Evolutionary conservation across 2,113 vertebrate genomes (phyloP).

Genomic region (Ageneiosus marmoratus): DNA sequence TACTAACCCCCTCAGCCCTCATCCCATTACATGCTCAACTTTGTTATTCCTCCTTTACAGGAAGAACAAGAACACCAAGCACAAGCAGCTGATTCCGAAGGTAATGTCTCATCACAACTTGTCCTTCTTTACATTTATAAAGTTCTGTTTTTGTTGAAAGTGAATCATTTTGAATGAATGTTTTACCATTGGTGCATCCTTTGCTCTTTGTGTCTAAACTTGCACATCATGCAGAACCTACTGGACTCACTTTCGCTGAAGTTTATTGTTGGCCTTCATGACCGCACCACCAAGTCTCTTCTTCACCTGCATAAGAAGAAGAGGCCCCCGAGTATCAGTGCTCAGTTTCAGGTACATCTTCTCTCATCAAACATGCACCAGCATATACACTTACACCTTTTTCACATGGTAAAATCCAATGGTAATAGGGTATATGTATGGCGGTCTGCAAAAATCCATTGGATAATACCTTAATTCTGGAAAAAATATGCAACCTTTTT

Average conservation of each 20-base stretch:
- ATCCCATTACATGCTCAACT: slow-evolving; percentile 14
- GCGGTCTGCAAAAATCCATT: neutral
- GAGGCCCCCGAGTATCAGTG: slow-evolving; percentile 95
- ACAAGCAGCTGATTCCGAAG: slow-evolving; percentile 95
- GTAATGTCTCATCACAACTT: slow-evolving; percentile 64
- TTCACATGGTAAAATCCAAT: no score
- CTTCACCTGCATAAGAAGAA: slow-evolving; percentile 98
- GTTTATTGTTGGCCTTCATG: slow-evolving; percentile 88
- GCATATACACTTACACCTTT: neutral
- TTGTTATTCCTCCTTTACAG: slow-evolving; percentile 67
- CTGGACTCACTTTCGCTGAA: slow-evolving; percentile 92
- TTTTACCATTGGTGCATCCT: neutral
- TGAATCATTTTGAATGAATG: neutral
- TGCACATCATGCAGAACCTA: slow-evolving; percentile 76
- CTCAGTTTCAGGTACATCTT: slow-evolving; percentile 90
- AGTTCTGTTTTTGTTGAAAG: neutral
- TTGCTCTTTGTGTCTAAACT: neutral
- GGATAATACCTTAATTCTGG: no score
- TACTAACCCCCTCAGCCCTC: slow-evolving; percentile 30
- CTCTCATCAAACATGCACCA: neutral
- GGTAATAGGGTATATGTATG: neutral
- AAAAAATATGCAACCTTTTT: no score
- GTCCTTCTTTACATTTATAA: neutral
- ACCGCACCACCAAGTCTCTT: slow-evolving; percentile 92
- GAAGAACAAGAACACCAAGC: slow-evolving; percentile 86